A percentile compares a stretch with the other conserved stretches of the same genome.
Evolutionary conservation across 2,888 invertebrate genomes (phyloP).

Genomic region (Strigamia maritima): DNA sequence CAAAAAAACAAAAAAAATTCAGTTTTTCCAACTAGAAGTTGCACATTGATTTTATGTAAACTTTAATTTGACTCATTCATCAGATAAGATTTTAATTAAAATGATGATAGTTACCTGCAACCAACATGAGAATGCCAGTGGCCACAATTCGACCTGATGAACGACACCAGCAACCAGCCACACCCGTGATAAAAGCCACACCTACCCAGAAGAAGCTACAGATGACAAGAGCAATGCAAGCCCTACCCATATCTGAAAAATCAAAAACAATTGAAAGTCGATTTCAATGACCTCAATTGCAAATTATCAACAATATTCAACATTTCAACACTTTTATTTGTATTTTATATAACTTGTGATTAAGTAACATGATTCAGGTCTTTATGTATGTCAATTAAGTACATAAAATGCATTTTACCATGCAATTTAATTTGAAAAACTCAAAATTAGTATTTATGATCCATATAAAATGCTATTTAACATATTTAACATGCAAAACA

Average conservation of each 20-base stretch:
- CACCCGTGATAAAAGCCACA: conserved; percentile 91
- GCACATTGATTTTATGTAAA: neutral
- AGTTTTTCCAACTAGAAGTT: neutral
- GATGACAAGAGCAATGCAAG: conserved; percentile 88
- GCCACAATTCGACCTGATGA: conserved; percentile 90
- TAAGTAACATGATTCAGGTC: neutral
- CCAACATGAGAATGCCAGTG: conserved; percentile 83
- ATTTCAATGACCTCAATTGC: neutral
- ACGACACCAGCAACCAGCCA: conserved; percentile 94
- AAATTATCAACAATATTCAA: neutral
- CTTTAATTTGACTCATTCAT: neutral
- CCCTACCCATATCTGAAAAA: conserved; percentile 75
- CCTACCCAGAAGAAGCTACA: conserved; percentile 87
- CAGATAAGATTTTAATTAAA: conserved; percentile 11
- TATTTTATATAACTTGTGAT: neutral
- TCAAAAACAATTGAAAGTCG: conserved; percentile 35
- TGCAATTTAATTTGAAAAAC: neutral
- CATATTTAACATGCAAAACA: neutral
- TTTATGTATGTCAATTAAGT: neutral
- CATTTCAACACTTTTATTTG: neutral
- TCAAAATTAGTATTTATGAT: neutral
- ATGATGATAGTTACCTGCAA: conserved; percentile 66
- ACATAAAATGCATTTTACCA: neutral
- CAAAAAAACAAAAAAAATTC: too few species aligned
- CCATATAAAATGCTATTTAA: neutral